Conservation (phyloP, 2,113 vertebrate genomes). For the Lepisosteus osseus region DNA sequence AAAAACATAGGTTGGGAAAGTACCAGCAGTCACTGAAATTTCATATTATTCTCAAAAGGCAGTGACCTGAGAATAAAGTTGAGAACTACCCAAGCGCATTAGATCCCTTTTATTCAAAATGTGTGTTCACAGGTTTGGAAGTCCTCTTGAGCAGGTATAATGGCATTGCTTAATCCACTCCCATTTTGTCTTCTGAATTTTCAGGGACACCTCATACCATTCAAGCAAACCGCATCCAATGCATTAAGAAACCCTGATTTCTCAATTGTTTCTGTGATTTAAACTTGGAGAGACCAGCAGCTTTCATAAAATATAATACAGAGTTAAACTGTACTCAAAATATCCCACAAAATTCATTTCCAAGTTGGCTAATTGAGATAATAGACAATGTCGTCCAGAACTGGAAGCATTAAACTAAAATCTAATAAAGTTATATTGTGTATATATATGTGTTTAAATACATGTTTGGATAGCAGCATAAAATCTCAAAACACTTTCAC, state of each 20-base stretch:
- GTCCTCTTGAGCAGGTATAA: background rate
- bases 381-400: conserved; percentile 1
- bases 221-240: background rate
- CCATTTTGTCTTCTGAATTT: background rate
- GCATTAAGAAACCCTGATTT: too few species aligned
- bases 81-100: background rate
- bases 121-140: background rate
- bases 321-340: too few species aligned
- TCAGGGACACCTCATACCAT: background rate
- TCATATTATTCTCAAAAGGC: background rate
- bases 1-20: background rate
- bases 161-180: background rate
- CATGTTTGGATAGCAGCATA: conserved; percentile 23
- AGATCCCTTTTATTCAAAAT: background rate
- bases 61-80: background rate
- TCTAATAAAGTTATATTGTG: background rate
- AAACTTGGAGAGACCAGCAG: conserved; percentile 1
- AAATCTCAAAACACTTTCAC: background rate
- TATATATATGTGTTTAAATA: too few species aligned
- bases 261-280: background rate
- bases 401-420: conserved; percentile 9
- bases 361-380: conserved; percentile 1
- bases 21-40: background rate
- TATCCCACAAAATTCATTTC: background rate
- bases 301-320: background rate